Conservation (phyloP, 2,888 invertebrate genomes). For the Serripes groenlandicus region DNA sequence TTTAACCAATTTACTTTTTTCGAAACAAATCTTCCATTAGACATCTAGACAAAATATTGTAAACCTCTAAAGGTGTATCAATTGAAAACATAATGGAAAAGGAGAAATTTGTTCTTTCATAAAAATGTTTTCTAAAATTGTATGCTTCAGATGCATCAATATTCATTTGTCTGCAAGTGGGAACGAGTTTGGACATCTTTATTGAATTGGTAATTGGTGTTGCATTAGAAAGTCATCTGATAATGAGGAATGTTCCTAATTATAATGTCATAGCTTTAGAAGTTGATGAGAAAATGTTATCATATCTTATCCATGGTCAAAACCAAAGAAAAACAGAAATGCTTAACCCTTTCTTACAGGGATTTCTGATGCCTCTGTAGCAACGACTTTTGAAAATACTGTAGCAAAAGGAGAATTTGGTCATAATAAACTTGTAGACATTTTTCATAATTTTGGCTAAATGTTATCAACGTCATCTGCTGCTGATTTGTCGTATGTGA, state of each 20-base stretch:
- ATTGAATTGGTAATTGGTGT: neutral
- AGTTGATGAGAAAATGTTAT: neutral
- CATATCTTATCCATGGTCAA: neutral
- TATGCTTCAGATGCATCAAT: neutral
- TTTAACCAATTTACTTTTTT: too few species aligned
- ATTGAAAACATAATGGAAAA: too few species aligned
- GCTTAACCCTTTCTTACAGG: too few species aligned
- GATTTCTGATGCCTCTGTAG: neutral
- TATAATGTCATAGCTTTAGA: too few species aligned
- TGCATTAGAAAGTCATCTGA: neutral
- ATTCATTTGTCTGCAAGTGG: neutral
- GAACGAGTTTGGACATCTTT: neutral
- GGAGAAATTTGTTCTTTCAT: too few species aligned
- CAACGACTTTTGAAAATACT: neutral
- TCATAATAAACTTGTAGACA: neutral
- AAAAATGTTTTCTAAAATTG: neutral
- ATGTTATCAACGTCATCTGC: neutral
- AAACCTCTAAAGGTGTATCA: too few species aligned
- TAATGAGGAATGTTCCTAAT: too few species aligned
- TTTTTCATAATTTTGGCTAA: too few species aligned
- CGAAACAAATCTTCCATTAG: too few species aligned
- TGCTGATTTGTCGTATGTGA: neutral
- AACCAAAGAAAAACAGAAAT: neutral
- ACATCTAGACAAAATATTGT: too few species aligned
- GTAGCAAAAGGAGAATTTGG: neutral